A percentile compares a stretch with the other conserved stretches of the same genome.
Evolutionary conservation across 2,113 vertebrate species (phyloP).

Genomic region (Ctenomys sociabilis): DNA sequence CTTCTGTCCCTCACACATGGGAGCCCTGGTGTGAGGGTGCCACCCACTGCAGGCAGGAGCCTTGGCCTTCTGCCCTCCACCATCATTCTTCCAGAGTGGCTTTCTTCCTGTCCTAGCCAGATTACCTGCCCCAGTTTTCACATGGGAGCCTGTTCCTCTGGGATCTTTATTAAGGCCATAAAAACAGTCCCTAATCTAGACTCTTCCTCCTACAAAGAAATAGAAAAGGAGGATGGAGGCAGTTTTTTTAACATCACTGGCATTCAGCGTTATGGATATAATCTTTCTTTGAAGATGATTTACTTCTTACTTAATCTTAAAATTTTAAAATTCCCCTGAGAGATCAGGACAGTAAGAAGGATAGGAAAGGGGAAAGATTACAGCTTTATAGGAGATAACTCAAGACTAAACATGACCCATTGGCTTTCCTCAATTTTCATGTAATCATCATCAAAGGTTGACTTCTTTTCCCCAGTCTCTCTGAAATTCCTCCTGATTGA

Average conservation of each 20-base stretch:
- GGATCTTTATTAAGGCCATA: neutral
- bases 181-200: constrained; percentile 19
- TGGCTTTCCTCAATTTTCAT: neutral
- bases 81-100: neutral
- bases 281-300: neutral
- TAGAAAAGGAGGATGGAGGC: neutral
- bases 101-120: neutral
- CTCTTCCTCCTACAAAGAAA: constrained; percentile 28
- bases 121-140: constrained; percentile 25
- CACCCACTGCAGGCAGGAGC: too few species aligned
- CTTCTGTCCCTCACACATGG: neutral
- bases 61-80: neutral
- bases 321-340: neutral
- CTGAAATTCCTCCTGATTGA: neutral
- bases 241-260: neutral
- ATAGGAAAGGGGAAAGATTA: too few species aligned
- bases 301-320: neutral
- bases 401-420: neutral
- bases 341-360: neutral
- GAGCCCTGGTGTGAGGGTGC: neutral
- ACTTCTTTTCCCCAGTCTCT: neutral
- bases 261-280: neutral
- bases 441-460: neutral
- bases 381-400: too few species aligned
- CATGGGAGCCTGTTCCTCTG: neutral